Evolutionary conservation across 30 jellyfish, hydroid and myxozoan genomes (phyloP), one percentile per base, ranked within the genome.

Genomic region (Pseudorhiza aurosa): DNA sequence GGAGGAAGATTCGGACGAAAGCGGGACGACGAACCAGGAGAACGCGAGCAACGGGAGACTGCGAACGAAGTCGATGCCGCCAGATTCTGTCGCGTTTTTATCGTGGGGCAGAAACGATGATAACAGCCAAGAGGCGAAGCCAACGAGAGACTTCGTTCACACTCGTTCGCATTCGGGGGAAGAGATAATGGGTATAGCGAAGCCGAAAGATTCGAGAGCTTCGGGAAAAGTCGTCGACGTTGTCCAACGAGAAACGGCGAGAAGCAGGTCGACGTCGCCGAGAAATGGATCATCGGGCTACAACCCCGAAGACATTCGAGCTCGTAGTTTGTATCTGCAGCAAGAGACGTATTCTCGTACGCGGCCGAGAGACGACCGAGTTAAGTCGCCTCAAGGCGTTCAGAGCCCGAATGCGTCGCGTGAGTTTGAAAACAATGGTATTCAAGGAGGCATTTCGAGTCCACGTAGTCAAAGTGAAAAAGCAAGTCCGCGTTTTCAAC

Each of bases 1-100:
- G 49, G 91, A 89, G 51, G 91, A 89, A n/a, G 92, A 88, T 35
- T 39, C 87, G n/a, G 97, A 78, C 75, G 77, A 63, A 51, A 43
- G 50, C 37, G 50, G 42, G 30, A 39, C 18, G 18, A 67, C 3
- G 9, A 22, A 28, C 46, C 3, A 55, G 57, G 40, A 46, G 58
- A 43, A 18, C 58, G 56, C 77, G 62, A 40, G 46, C 68, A 8
- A 64, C 4, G 10, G 50, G 12, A 22, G 81, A 36, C 45, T 46
- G 35, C 65, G 83, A 22, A 35, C 84, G n/a, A 62, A 70, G 22
- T 80, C 82, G 0, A 57, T 35, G 11, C 91, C 91, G 3, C 77
- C 45, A n/a, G 77, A 65, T 18, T 32, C 77, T 11, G 30, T 80
- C 40, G 29, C 37, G 17, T 64, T 59, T 65, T 33, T 60, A 17